These are phyloP conservation scores for Petrosia ficiformis DNA, from an alignment of 37 sponge, comb jelly and placozoan genomes.

Conservation along the genomic window DNA sequence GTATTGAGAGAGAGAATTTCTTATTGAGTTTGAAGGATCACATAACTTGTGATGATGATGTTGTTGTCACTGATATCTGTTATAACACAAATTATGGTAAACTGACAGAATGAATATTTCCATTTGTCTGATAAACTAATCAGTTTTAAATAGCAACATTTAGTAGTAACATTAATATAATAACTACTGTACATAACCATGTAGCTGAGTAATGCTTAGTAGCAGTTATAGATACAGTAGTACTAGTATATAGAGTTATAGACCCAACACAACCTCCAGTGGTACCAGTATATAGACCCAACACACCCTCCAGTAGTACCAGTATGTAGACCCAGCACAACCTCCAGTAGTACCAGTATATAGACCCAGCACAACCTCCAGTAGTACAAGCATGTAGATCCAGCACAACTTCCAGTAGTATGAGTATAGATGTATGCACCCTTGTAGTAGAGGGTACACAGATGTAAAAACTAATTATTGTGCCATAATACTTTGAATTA, in stretches of 20 bases:
- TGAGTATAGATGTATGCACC: too few relatives aligned
- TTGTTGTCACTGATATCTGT: constrained; percentile 59
- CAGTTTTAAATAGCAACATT: not conserved
- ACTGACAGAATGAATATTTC: not conserved
- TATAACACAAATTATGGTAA: constrained; percentile 64
- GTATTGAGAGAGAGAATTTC: constrained; percentile 76
- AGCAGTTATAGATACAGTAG: not conserved
- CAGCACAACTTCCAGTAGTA: not conserved
- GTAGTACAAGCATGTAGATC: not conserved
- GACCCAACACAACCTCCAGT: not conserved
- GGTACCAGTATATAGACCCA: too few relatives aligned
- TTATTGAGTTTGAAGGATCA: constrained; percentile 33
- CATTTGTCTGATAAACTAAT: too few relatives aligned
- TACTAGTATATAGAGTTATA: not conserved
- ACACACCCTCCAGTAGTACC: not conserved
- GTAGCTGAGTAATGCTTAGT: not conserved
- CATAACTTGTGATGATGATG: not conserved
- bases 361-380: too few relatives aligned
- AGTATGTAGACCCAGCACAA: not conserved
- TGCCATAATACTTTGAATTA: too few relatives aligned
- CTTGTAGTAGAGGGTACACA: too few relatives aligned
- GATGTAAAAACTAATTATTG: too few relatives aligned
- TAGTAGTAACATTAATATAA: not conserved
- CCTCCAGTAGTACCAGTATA: too few relatives aligned
- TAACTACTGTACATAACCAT: too few relatives aligned